Percentiles rank a stretch among this genome's conserved stretches.
Evolutionary conservation across 2,888 invertebrate species (phyloP).

Genomic region (Hymenopus coronatus): DNA sequence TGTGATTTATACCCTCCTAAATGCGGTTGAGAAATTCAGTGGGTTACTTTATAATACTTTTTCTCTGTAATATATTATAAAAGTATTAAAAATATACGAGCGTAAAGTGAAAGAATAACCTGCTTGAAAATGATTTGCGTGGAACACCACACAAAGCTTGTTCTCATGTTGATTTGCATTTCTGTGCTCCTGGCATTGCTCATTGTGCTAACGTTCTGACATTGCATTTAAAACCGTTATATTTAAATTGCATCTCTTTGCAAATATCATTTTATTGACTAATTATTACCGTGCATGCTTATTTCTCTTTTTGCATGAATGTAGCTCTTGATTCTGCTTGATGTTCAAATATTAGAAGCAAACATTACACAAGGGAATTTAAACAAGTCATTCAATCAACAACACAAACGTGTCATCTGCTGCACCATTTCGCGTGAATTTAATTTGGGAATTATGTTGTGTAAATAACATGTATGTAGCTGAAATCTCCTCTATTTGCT

Average conservation of each 20-base stretch:
- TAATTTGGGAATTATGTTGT: neutral
- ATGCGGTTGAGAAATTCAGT: no score
- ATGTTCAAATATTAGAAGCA: neutral
- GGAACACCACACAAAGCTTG: no score
- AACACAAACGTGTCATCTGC: neutral
- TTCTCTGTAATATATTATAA: no score
- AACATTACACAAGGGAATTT: neutral
- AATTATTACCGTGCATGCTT: neutral
- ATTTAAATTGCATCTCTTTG: neutral
- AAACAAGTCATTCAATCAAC: neutral
- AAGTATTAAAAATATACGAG: no score
- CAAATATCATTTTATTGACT: neutral
- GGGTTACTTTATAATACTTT: no score
- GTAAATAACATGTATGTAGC: neutral
- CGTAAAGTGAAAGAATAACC: no score
- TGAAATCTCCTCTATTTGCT: neutral
- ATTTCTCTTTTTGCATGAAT: neutral
- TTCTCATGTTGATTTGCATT: neutral
- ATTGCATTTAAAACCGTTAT: neutral
- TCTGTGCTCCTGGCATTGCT: neutral
- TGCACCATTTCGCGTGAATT: neutral
- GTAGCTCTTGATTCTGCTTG: neutral
- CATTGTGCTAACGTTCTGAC: neutral
- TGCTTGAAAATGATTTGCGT: no score
- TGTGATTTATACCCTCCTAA: no score